These are phyloP conservation scores for Virgularia gustaviana DNA, from an alignment of 92 coral and sea anemone species.

Conservation along the genomic window DNA sequence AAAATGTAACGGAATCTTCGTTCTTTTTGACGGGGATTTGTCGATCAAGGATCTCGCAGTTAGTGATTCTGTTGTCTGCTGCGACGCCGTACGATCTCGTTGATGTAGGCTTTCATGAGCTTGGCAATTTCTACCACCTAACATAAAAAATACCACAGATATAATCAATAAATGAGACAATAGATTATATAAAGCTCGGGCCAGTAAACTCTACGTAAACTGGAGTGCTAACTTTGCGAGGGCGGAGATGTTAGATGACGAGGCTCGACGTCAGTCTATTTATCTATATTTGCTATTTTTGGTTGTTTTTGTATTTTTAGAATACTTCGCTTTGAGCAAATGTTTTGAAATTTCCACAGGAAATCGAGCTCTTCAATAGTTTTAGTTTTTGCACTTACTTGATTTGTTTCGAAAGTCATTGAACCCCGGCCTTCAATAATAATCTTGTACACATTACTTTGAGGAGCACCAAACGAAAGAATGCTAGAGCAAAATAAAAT, in stretches of 20 bases:
- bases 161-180: not conserved
- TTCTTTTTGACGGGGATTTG: not conserved
- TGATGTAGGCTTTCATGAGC: slow-evolving; percentile 98
- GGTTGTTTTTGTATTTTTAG: too few species aligned
- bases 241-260: too few species aligned
- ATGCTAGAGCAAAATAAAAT: slow-evolving; percentile 56
- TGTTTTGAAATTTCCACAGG: too few species aligned
- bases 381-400: slow-evolving; percentile 48
- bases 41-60: not conserved
- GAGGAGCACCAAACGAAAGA: slow-evolving; percentile 94
- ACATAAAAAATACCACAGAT: not conserved
- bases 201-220: too few species aligned
- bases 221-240: too few species aligned
- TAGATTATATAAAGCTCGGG: too few species aligned
- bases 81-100: slow-evolving; percentile 88
- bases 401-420: slow-evolving; percentile 88
- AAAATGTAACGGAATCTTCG: not conserved
- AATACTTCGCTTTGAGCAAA: too few species aligned
- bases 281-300: too few species aligned
- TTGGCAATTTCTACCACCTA: slow-evolving; percentile 97
- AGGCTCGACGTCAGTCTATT: too few species aligned
- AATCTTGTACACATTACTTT: slow-evolving; percentile 78
- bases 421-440: slow-evolving; percentile 84
- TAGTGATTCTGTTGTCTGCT: slow-evolving; percentile 22
- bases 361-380: too few species aligned